These are phyloP conservation scores for Amblyjoppa proteus DNA, from an alignment of 2,888 invertebrate species.

Conservation along the genomic window DNA sequence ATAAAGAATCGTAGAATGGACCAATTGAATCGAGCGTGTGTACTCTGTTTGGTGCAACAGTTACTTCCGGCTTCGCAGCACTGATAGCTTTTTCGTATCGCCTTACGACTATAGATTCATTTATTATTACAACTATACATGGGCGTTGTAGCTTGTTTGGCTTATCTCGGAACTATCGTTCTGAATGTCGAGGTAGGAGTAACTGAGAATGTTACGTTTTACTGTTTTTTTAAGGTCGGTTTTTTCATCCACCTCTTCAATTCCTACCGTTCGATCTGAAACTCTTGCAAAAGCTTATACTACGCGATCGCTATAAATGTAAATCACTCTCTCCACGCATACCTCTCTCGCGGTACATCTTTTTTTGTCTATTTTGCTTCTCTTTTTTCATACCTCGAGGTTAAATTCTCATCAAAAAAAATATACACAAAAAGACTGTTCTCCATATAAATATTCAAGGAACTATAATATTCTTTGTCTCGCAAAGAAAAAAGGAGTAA, in stretches of 20 bases:
- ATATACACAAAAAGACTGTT: background rate
- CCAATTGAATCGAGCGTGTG: background rate
- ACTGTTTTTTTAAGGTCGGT: background rate
- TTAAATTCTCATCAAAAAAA: background rate
- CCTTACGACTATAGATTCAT: background rate
- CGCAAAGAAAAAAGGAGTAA: background rate
- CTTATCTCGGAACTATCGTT: background rate
- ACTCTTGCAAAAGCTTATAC: background rate
- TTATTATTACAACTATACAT: background rate
- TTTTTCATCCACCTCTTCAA: background rate
- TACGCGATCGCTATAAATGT: background rate
- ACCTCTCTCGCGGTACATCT: background rate
- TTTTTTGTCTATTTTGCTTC: background rate
- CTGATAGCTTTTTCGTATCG: background rate
- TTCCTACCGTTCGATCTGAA: background rate
- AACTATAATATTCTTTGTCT: background rate
- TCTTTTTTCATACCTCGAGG: background rate
- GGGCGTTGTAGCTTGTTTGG: background rate
- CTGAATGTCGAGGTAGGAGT: background rate
- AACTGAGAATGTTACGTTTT: background rate
- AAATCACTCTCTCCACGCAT: background rate
- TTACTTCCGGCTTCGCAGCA: too few relatives aligned
- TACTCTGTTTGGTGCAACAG: too few relatives aligned
- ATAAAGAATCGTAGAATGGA: conserved; percentile 14
- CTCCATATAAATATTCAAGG: background rate